Evolutionary conservation across 2,113 vertebrate genomes (phyloP), one percentile per base, ranked within the genome.

Genomic region (Caranx ignobilis): DNA sequence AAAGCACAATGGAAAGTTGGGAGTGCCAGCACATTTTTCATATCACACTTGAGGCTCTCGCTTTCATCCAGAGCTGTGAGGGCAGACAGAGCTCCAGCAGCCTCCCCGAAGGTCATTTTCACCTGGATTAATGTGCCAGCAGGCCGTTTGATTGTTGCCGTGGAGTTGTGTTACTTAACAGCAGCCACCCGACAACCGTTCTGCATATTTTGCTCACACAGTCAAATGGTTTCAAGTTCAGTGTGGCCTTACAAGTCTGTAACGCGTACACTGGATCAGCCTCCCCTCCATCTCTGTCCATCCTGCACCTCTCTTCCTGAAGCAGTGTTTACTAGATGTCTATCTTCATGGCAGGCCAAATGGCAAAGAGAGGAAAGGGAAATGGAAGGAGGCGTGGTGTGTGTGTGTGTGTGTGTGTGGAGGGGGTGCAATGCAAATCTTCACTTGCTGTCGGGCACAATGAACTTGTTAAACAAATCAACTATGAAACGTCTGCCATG

Each of bases 381-480:
- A 87, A 87, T 69, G 79, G 62, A 79, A 84, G 90, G 85, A 89
- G 71, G 71, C 72, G 64, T 70, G 81, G 68, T 12, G 45, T 2
- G n/a, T 26, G 26, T 26, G 26, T 26, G 26, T 26, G 26, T 26
- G 54, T 10, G 67, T 26, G 41, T 3, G 37, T 21, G 26, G 31
- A 18, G 31, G 31, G 57, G 32, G 45, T 79, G 63, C 55, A 15
- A 94, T 94, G 93, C 91, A 95, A 95, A 95, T 95, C 68, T 68
- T 78, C 72, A 71, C 68, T 57, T 74, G 76, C 64, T 60, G 56
- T 60, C 48, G 50, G 45, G 60, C 61, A 77, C 70, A 47, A 56
- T 69, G 68, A 83, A 83, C 69, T 83, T 37, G 91, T 87, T 86
- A 90, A 91, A 86, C 93, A 93, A 93, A 93, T 91, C 32, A 81